phyloP scores from a whole-genome alignment of 2,797 vertebrate species.

The Periophthalmus magnuspinnatus region DNA sequence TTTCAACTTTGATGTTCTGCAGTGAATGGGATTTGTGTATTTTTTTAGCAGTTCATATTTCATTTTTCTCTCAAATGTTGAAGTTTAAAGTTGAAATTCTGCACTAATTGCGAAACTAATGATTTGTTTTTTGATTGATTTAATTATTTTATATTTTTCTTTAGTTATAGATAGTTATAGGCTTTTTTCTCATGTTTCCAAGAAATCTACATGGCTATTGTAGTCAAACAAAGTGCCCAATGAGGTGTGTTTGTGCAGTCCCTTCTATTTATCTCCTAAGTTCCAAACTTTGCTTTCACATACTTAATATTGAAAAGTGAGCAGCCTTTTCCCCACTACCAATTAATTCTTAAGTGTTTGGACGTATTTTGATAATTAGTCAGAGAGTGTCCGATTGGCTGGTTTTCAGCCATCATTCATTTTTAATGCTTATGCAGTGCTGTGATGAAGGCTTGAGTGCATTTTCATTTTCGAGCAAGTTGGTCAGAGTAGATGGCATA shows the following conservation, averaged over 20 bases:
- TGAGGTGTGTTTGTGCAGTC: neutral
- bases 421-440: slow-evolving; percentile 1
- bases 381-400: neutral
- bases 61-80: too few relatives aligned
- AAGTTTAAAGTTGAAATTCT: too few relatives aligned
- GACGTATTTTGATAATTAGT: slow-evolving; percentile 1
- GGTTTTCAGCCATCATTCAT: slow-evolving; percentile 8
- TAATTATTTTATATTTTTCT: neutral
- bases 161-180: neutral
- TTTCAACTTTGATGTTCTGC: too few relatives aligned
- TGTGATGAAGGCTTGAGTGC: neutral
- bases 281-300: slow-evolving; percentile 2
- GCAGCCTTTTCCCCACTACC: neutral
- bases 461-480: slow-evolving; percentile 2
- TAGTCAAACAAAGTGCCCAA: neutral
- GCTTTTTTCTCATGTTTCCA: neutral
- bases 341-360: slow-evolving; percentile 1
- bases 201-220: neutral
- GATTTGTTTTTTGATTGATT: neutral
- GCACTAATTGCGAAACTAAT: too few relatives aligned
- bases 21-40: too few relatives aligned
- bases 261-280: neutral
- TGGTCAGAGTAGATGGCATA: slow-evolving; percentile 12
- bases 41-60: too few relatives aligned
- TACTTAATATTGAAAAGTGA: neutral